Base-by-base conservation (phyloP, 2,888 invertebrate species). In the Amaurobius ferox region DNA sequence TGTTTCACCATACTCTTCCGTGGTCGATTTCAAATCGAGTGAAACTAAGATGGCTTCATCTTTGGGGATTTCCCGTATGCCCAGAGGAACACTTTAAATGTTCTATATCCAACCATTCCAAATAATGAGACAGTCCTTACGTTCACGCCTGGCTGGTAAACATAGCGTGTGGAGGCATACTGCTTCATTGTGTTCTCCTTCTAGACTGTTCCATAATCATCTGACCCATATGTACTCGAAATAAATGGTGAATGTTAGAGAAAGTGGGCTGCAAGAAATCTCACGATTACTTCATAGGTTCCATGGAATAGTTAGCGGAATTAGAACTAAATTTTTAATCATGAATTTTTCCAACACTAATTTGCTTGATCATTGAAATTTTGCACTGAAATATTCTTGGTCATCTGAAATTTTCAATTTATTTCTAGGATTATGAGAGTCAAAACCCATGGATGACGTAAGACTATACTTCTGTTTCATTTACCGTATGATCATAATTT, bases 191-290 rank as follows among this genome's bases (percentile, higher is more conserved):
- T 40, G 29, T 39, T n/a, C 19, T 29, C 28, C 26, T 70, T 40
- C 7, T 55, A 44, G 32, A 68, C 30, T 11, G 32, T 78, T 78
- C 68, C 78, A 70, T 78, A 78, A 78, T 62, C 35, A 28, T 28
- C 44, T 62, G 78, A 62, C 78, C 78, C 40, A 78, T 40, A 78
- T 70, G 23, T 23, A 23, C 6, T 55, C 5, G 5, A 55, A 55
- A 55, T 11, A 55, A 44, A 44, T 16, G 44, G n/a, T 7, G 16
- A 55, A 55, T 55, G 55, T 16, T 55, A 55, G 19, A 55, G 11
- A 44, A 9, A 44, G 44, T 35, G 9, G 35, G 35, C 5, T 35
- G 9, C 35, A 7, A 35, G 9, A 35, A 9, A 7, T 35, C 35
- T 35, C 35, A 7, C 35, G 9, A 35, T n/a, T n/a, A n/a, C n/a